Evolutionary conservation across 2,888 invertebrate species (phyloP), one percentile per base, ranked within the genome.

Genomic region (Tupiocoris notatus): DNA sequence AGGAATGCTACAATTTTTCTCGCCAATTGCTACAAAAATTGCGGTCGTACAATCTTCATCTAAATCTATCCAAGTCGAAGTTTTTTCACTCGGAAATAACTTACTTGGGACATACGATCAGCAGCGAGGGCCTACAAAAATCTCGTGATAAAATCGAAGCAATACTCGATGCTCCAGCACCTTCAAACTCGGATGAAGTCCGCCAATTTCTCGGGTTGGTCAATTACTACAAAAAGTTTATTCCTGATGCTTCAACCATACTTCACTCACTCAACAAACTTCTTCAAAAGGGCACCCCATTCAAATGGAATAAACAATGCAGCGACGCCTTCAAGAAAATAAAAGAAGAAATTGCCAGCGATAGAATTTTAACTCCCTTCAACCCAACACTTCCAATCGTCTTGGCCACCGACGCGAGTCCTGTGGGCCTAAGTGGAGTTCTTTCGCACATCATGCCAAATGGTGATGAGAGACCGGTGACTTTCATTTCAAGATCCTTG

Each of bases 381-480:
- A 39, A 39, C 12, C 39, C 39, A 3, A 39, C 6, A 7, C 3
- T 39, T 3, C 39, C 39, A 39, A 3, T 70, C 6, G 20, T 23
- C 7, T 18, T 70, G 22, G 58, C 70, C 17, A 76, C 74, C 12
- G 80, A 78, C 57, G 77, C 80, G 12, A 73, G 77, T 65, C 76
- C 78, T 18, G 54, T 21, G 17, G 78, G 79, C 9, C 58, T 80
- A 54, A 75, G 64, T 39, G 79, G 75, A 67, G 78, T 80, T 61
- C 68, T 81, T 17, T 79, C 79, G 57, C 79, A 81, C 63, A 12
- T 9, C 6, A 59, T 22, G n/a, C 24, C 76, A 16, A 12, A 12
- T 39, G 62, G 73, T 1, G 18, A 9, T 9, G 73, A 75, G 54
- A 6, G 24, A 17, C 73, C 76, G 2, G 75, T 76, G 6, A 24